Base-by-base conservation (phyloP, 2,888 invertebrate genomes). In the Apotomis betuletana region DNA sequence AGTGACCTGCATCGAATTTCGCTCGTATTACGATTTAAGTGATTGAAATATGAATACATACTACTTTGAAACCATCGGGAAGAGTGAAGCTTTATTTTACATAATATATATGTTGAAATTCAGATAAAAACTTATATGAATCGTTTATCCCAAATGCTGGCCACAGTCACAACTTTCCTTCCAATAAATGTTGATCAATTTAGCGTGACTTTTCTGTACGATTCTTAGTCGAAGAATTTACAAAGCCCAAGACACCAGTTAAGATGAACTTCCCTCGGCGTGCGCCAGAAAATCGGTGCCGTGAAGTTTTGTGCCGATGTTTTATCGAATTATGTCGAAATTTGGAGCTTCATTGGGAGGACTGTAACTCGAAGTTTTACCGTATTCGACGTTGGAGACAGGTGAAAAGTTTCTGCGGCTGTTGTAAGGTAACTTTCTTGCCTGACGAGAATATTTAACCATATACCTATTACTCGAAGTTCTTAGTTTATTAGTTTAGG, bases 401-500 rank as follows among this genome's bases (percentile, higher is more conserved):
- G 58, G 38, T 68, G 63, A 68, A 72, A 72, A 72, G 62, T 68
- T 67, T 72, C 65, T 62, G 44, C 67, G 57, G 27, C 57, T 57
- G 54, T 9, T 62, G 36, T 44, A n/a, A 72, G 61, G 72, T 68
- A 63, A 58, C 38, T 41, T 58, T 64, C 52, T 65, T 36, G 10
- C 38, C 15, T 68, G 57, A 46, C 13, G 41, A 67, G 70, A 61
- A 70, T 67, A 55, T 46, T 15, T 57, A 54, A 49, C 36, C 9
- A 59, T 51, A 44, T 49, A 49, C 49, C 49, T 49, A 6, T 3
- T 9, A 9, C 27, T 8, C 27, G 12, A 27, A 27, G 55, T 57
- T 15, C 9, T 0, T 8, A 57, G n/a, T 65, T 52, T 57, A 38
- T 64, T 64, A 41, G 63, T 54, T 65, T 65, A 46, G 65, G 27